These are phyloP conservation scores for Euzetes globulus DNA, from an alignment of 2,888 invertebrate genomes.

Conservation along the genomic window DNA sequence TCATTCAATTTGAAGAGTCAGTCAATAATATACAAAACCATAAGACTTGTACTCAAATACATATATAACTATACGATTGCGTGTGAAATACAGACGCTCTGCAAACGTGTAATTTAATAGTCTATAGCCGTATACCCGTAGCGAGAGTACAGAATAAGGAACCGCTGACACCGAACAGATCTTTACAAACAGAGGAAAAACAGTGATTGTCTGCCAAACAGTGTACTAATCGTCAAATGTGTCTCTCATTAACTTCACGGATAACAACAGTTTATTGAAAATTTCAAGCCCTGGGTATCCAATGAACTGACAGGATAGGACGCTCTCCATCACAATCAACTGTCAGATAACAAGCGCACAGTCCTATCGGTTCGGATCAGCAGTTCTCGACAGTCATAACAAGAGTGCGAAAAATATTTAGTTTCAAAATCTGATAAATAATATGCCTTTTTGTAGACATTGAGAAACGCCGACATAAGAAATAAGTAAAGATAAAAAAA, in stretches of 20 bases:
- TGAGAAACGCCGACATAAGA: background rate
- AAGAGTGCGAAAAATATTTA: conserved; percentile 1
- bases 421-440: background rate
- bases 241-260: conserved; percentile 29
- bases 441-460: background rate
- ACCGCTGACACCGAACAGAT: background rate
- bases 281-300: too few species aligned
- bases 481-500: background rate
- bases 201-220: background rate
- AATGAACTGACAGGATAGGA: background rate
- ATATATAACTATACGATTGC: conserved; percentile 5
- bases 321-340: background rate
- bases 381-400: background rate
- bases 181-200: background rate
- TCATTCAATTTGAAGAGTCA: conserved; percentile 16
- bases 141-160: background rate
- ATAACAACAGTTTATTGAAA: background rate
- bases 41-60: background rate
- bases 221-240: conserved; percentile 24
- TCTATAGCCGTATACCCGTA: background rate
- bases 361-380: background rate
- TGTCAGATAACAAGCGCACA: background rate
- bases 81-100: conserved; percentile 16
- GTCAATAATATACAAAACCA: conserved; percentile 17
- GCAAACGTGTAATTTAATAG: conserved; percentile 20